These are phyloP conservation scores for Ctenopoma multispine DNA, from an alignment of 2,797 vertebrate genomes.

Conservation along the genomic window DNA sequence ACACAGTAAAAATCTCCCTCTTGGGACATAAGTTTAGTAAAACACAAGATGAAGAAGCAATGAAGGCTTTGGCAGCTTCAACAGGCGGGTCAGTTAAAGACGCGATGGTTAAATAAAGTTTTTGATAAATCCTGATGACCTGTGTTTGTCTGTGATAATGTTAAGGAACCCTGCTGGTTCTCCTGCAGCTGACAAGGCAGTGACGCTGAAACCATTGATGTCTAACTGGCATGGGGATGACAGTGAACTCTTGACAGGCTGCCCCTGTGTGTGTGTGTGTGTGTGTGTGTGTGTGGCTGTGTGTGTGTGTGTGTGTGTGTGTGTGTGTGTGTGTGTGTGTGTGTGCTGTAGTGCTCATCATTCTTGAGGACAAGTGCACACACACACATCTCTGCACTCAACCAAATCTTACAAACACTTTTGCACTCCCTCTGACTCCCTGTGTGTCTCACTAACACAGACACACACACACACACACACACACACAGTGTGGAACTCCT, in stretches of 20 bases:
- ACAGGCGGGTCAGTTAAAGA: neutral
- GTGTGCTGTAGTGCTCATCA: slow-evolving; percentile 54
- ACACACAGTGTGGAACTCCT: slow-evolving; percentile 52
- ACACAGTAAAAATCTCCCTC: no score
- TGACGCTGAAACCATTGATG: slow-evolving; percentile 59
- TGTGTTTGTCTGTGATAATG: neutral
- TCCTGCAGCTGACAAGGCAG: slow-evolving; percentile 42
- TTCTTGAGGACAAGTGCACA: slow-evolving; percentile 41
- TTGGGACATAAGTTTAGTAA: no score
- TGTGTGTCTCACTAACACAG: slow-evolving; percentile 20
- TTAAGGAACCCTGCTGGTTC: slow-evolving; percentile 1
- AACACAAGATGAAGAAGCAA: no score
- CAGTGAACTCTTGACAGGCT: slow-evolving; percentile 49
- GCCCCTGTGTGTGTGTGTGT: slow-evolving; percentile 18
- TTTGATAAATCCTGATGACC: neutral
- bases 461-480: slow-evolving; percentile 21
- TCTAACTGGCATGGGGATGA: slow-evolving; percentile 58
- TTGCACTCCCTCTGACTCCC: slow-evolving; percentile 25
- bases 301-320: slow-evolving; percentile 19
- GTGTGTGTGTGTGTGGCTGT: slow-evolving; percentile 10
- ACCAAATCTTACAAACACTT: slow-evolving; percentile 59
- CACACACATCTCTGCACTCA: slow-evolving; percentile 50
- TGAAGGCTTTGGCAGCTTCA: neutral
- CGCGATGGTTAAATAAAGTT: neutral
- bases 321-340: slow-evolving; percentile 18